Base-by-base conservation (phyloP, 1,140 invertebrate species). In the Mamestra configurata region DNA sequence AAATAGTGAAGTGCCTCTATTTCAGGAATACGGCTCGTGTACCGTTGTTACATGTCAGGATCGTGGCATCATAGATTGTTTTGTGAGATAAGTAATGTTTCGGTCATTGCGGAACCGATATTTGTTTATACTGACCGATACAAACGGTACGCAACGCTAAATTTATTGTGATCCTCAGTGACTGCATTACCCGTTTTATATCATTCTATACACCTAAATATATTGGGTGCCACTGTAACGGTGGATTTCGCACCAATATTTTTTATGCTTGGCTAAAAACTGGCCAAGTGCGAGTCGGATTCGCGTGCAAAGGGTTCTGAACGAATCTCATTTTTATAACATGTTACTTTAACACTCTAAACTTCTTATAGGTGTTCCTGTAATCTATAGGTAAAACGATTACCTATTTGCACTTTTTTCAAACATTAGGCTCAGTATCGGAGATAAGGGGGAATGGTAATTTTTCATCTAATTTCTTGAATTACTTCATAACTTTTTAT, bases 1-100 rank as follows among this genome's bases (percentile, higher is more conserved):
- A 77, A 55, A 77, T 77, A 77, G 59, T 77, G 76, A 77, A 77
- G 76, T 68, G 46, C 46, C 27, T 68, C 31, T 13, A 66, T 64
- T 77, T 22, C 73, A 24, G 24, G 57, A 55, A 31, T 37, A 77
- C 27, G 22, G 43, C 43, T 49, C 59, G 59, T 51, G 71, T 24
- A 5, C 27, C 5, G 27, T 31, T n/a, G 5, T 31, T 43, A 40
- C 35, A 40, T 59, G 53, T 59, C 71, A 59, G 71, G 15, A 59
- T 75, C 37, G 35, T 75, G 31, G 59, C 71, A 75, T 59, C 20
- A 35, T 13, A 75, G 71, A 75, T 75, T 57, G 35, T 55, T 53
- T 24, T 7, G 31, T 0, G 31, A 57, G 71, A 75, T 59, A 75
- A 27, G 20, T 24, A 40, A 43, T 75, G 27, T 40, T 46, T 22